Evolutionary conservation across 2,888 invertebrate species (phyloP).

Genomic region (Cheilosia vernalis): DNA sequence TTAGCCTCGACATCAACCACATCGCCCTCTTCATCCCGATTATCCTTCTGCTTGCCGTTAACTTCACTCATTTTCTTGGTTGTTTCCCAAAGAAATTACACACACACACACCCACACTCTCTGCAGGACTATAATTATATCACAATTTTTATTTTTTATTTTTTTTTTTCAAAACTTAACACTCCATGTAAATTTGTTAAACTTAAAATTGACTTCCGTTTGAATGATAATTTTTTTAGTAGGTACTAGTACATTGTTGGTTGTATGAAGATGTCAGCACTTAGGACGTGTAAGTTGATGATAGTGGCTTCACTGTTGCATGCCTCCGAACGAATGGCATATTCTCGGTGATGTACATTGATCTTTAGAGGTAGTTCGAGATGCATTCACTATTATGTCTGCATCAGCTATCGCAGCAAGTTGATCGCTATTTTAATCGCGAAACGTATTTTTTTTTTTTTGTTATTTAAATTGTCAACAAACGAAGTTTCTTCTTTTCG

Average conservation of each 20-base stretch:
- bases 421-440: conserved; percentile 59
- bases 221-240: neutral
- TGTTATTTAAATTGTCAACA: conserved; percentile 45
- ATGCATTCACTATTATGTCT: conserved; percentile 13
- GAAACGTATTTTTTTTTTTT: conserved; percentile 23
- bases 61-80: conserved; percentile 59
- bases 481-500: neutral
- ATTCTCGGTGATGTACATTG: conserved; percentile 25
- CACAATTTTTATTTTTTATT: conserved; percentile 41
- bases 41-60: conserved; percentile 50
- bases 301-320: conserved; percentile 22
- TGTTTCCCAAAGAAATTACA: neutral
- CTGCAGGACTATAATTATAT: conserved; percentile 22
- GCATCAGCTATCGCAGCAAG: conserved; percentile 40
- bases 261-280: neutral
- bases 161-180: conserved; percentile 3
- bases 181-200: conserved; percentile 2
- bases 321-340: conserved; percentile 56
- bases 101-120: neutral
- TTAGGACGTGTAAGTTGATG: neutral
- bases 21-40: conserved; percentile 39
- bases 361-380: conserved; percentile 42
- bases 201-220: neutral
- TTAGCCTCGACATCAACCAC: conserved; percentile 77
- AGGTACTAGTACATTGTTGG: neutral